Conservation (phyloP, 1,140 invertebrate species). For the Leguminivora glycinivorella region DNA sequence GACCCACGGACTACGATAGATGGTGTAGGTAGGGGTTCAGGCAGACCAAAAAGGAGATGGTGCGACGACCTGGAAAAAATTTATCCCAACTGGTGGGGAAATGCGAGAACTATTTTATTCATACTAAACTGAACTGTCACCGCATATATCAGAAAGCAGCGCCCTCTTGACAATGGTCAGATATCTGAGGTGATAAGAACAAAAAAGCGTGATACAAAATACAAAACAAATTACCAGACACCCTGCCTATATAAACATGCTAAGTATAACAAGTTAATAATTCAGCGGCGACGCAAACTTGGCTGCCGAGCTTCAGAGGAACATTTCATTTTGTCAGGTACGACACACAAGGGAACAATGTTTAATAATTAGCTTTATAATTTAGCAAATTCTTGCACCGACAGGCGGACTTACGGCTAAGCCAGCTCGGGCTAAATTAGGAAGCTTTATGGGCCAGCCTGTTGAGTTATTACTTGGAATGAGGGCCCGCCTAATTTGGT, state of each 20-base stretch:
- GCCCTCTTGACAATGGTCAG: too few relatives aligned
- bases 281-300: conserved; percentile 42
- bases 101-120: too few relatives aligned
- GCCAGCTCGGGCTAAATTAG: conserved; percentile 45
- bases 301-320: conserved; percentile 39
- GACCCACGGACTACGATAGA: too few relatives aligned
- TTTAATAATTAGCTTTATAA: conserved; percentile 67
- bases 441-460: conserved; percentile 38
- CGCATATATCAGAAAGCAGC: too few relatives aligned
- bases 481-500: conserved; percentile 23
- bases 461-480: conserved; percentile 30
- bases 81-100: too few relatives aligned
- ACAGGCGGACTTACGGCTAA: conserved; percentile 55
- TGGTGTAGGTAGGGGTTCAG: too few relatives aligned
- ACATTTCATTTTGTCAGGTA: conserved; percentile 56
- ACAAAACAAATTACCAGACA: conserved; percentile 24
- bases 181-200: too few relatives aligned
- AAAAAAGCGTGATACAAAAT: neutral
- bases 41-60: too few relatives aligned
- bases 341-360: conserved; percentile 64
- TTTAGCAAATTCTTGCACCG: conserved; percentile 55
- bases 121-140: too few relatives aligned
- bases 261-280: conserved; percentile 43
- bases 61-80: too few relatives aligned
- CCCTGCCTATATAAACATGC: neutral